Evolutionary conservation across 2,797 vertebrate species (phyloP), one percentile per base, ranked within the genome.

Genomic region (Coccyzus lansbergi): DNA sequence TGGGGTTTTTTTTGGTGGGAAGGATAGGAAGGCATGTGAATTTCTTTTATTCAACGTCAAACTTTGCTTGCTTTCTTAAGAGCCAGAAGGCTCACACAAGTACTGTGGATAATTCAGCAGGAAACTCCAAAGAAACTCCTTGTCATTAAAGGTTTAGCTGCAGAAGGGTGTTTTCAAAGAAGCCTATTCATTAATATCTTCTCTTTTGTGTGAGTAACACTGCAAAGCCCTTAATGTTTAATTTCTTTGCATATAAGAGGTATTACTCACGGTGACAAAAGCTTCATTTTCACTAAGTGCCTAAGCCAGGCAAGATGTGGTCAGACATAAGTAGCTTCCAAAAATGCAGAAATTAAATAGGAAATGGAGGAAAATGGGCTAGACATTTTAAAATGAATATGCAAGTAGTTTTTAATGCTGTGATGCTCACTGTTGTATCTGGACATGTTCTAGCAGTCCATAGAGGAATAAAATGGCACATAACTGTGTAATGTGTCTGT

Each of bases 151-250:
- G 90, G 78, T 88, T 95, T 90, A 92, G 63, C 68, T 64, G 63
- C 68, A 94, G 60, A 88, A 83, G 90, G 67, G 70, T 92, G 92
- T 94, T 94, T 93, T 93, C 95, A 95, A 93, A 95, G 92, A 25
- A 88, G 44, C 16, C 36, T 79, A 9, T 91, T 96, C 9, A 5
- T 90, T 94, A 96, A 79, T 93, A 84, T 46, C 70, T 86, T 67
- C 33, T 62, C 88, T 86, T 94, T 65, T 82, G 90, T 92, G 60
- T 94, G 92, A 93, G 74, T 86, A 94, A 96, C 74, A 14, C 81
- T 84, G 67, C 83, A 74, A 92, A 96, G 81, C 60, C 75, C 81
- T 95, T 94, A 53, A 70, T 88, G 75, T 92, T 95, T 93, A 77
- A 94, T 94, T 93, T 77, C 92, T 79, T 84, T 64, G 28, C 74